Evolutionary conservation across 2,888 invertebrate genomes (phyloP), one percentile per base, ranked within the genome.

Genomic region (Polydrusus pterygomalis): DNA sequence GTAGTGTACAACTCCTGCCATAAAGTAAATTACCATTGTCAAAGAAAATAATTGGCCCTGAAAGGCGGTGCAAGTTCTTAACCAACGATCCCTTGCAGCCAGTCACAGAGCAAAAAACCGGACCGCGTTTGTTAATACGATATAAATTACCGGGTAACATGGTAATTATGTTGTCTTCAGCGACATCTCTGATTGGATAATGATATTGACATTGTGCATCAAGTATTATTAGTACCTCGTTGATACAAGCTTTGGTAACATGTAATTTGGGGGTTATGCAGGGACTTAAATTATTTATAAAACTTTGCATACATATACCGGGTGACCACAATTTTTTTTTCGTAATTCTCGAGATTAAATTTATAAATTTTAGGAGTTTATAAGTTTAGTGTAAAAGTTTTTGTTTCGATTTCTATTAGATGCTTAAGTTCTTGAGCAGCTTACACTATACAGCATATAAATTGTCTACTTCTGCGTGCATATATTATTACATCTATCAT

Each of bases 131-230:
- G 71, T 75, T 87, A 87, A 87, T 87, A 86, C 84, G 87, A 85
- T 86, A 87, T 87, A 87, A 87, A 87, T 87, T 87, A 86, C 85
- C 84, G 8, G 84, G 77, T 80, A 82, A 80, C 80, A 40, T 82
- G 82, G 83, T 86, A 86, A 87, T 87, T 87, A 87, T 86, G 84
- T 84, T 86, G 87, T 87, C 87, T 84, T 82, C 86, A 86, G 82
- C 85, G 87, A 87, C 87, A 87, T 87, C 85, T 86, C 85, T 86
- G 87, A 87, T 87, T 87, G 87, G 87, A 87, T 87, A 87, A 87
- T 87, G 85, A 87, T 87, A 87, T 87, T 87, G 87, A 87, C 87
- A 87, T 86, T 87, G 85, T 83, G 84, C 83, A 85, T 83, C 83
- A 84, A 85, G 82, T 86, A 82, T 87, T 87, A 87, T 87, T 87